Evolutionary conservation across 2,888 invertebrate genomes (phyloP).

Genomic region (Cotesia congregata): DNA sequence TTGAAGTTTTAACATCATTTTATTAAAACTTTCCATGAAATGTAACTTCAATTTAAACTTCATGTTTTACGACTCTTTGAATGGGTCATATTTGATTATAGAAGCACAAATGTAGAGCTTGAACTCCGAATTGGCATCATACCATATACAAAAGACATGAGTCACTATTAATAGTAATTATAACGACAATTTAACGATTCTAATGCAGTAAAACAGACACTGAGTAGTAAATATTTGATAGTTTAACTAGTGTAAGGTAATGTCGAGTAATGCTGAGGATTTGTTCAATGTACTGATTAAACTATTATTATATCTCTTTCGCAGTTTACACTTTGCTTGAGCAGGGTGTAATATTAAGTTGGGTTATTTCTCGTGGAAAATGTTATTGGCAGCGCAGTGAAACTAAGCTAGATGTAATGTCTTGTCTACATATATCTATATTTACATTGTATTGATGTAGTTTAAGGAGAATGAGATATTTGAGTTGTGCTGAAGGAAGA

Average conservation of each 20-base stretch:
- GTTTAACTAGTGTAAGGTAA: not conserved
- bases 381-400: not conserved
- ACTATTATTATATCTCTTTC: not conserved
- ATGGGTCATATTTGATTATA: too few species aligned
- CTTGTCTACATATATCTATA: not conserved
- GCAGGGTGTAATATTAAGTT: not conserved
- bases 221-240: not conserved
- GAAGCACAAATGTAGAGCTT: too few species aligned
- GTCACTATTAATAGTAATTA: too few species aligned
- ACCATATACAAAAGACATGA: too few species aligned
- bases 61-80: too few species aligned
- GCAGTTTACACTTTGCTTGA: too few species aligned
- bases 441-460: not conserved
- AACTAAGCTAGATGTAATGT: not conserved
- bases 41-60: too few species aligned
- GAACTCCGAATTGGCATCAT: too few species aligned
- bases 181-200: not conserved
- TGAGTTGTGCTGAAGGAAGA: not conserved
- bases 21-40: too few species aligned
- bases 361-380: not conserved
- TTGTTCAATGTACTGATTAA: not conserved
- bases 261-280: not conserved
- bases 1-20: too few species aligned
- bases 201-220: not conserved
- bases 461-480: not conserved